Evolutionary conservation across 2,888 invertebrate species (phyloP), one percentile per base, ranked within the genome.

Genomic region (Diarsia dahlii): DNA sequence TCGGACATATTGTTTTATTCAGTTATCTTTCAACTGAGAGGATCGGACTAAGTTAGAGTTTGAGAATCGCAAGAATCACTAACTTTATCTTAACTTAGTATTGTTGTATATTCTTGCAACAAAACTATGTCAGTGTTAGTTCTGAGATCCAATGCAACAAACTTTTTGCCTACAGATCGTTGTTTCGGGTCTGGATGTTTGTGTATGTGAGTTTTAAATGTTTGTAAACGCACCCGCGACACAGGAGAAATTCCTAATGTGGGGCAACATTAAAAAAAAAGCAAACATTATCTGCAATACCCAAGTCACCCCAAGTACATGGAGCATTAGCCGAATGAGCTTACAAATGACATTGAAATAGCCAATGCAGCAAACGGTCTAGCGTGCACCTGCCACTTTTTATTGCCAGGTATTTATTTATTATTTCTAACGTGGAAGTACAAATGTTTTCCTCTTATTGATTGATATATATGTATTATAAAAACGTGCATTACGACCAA

Each of bases 321-420:
- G 34, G 10, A 71, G 18, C 52, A 71, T 63, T 74, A 68, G 50
- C 64, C 46, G 45, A 69, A 69, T 70, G 46, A 52, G 56, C 48
- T 81, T 63, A 72, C 65, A 78, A 83, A 80, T 86, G 88, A 78
- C 88, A 87, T 86, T 86, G 88, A 81, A 81, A 81, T 74, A n/a
- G 67, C 46, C 58, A 76, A 58, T 81, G 70, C 76, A 76, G 54
- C 45, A 45, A 58, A 81, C 67, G 10, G 39, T 23, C 62, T 78
- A n/a, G 71, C 80, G 75, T 80, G 79, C 84, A 81, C 70, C 74
- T 76, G 64, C 65, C 34, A 65, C 56, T 76, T 74, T 66, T 71
- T 56, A 74, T 46, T 39, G n/a, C 50, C 70, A 52, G 18, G 20
- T 72, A 48, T 73, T 62, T 77, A 76, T 82, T 79, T 85, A 82